Base-by-base conservation (phyloP, 2,888 invertebrate genomes). In the Phoenoteleia sp. region DNA sequence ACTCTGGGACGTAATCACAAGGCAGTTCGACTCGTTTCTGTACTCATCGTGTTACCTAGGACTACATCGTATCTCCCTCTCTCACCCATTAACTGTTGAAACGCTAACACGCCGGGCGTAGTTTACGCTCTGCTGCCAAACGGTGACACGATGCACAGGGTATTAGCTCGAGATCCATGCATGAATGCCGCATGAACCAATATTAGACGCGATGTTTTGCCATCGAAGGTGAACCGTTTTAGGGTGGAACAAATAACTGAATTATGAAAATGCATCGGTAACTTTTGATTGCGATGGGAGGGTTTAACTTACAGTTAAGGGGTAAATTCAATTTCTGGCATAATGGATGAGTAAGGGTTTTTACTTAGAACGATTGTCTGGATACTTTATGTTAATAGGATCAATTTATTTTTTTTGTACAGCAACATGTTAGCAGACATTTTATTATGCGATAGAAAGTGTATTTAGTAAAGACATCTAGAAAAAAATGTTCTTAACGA, bases 1-100 rank as follows among this genome's bases (percentile, higher is more conserved):
- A 84, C 82, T 88, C 77, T 47, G 69, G 62, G 15, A 33, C 84
- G 72, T 87, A 87, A 87, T 87, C 84, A 87, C 85, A 87, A 84
- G 79, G 87, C 87, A 83, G 75, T 45, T 58, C 76, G 77, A 76
- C 77, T 86, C 86, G 80, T 82, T 86, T 85, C 86, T 85, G 75
- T 85, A 79, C 86, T 83, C 86, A 81, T 79, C 76, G 76, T 85
- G 69, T 81, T 79, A 84, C 85, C 79, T 84, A 72, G 84, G 77
- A 75, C 83, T 84, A 66, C 76, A 64, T 84, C 81, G 45, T 84
- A 85, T 86, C 84, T 84, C 71, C 85, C 79, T 75, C 67, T 64
- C 85, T 71, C 56, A 60, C 52, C 77, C 58, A 81, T 84, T 72
- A 84, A 76, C 64, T 33, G 66, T 64, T 80, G 72, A 71, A 85